Evolutionary conservation across 2,113 vertebrate genomes (phyloP).

Genomic region (Mus spicilegus): DNA sequence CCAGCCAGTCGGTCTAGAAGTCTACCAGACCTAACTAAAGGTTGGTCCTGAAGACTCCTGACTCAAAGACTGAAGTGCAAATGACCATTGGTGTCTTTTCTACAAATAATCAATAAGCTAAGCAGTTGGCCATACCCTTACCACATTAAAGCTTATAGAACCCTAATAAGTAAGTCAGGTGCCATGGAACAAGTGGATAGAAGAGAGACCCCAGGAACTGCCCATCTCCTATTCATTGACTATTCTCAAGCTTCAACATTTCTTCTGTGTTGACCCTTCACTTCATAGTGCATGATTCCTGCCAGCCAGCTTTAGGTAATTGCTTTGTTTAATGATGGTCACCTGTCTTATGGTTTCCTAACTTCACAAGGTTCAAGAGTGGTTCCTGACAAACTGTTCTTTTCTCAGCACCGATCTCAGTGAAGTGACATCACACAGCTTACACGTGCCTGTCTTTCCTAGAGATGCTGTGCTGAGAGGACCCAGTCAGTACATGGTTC

Average conservation of each 20-base stretch:
- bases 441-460: not conserved
- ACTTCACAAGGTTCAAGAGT: not conserved
- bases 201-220: not conserved
- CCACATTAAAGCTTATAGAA: not conserved
- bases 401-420: not conserved
- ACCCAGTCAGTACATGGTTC: not conserved
- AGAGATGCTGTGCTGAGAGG: not conserved
- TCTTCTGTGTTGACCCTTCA: too few relatives aligned
- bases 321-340: too few relatives aligned
- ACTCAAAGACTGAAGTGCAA: not conserved
- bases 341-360: not conserved
- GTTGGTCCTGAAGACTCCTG: not conserved
- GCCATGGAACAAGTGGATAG: not conserved
- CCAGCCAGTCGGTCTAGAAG: not conserved
- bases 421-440: not conserved
- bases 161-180: not conserved
- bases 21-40: not conserved
- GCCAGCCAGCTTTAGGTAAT: not conserved
- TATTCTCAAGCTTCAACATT: not conserved
- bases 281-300: not conserved
- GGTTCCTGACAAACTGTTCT: not conserved
- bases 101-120: not conserved
- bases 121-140: not conserved
- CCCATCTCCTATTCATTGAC: rapidly evolving
- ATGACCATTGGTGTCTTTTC: not conserved